Evolutionary conservation across 1,140 invertebrate species (phyloP).

Genomic region (Nixonia krombeini): DNA sequence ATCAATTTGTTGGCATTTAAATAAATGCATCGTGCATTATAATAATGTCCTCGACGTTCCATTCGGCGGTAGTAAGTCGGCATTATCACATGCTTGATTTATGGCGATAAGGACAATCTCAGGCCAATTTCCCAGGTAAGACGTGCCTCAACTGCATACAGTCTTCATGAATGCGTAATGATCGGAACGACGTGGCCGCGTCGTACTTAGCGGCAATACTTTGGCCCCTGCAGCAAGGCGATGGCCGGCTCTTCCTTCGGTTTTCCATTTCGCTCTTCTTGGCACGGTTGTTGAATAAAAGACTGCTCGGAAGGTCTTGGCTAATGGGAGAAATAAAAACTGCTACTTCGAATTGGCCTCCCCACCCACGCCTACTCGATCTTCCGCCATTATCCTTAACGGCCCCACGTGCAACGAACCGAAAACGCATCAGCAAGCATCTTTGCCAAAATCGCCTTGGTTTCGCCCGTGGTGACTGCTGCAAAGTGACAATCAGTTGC

Average conservation of each 20-base stretch:
- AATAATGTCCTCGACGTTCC: neutral
- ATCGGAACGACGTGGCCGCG: slow-evolving; percentile 32
- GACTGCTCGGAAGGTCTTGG: slow-evolving; percentile 30
- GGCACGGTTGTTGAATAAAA: slow-evolving; percentile 13
- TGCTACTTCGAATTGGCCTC: slow-evolving; percentile 10
- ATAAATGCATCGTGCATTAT: neutral
- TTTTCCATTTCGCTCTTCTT: slow-evolving; percentile 5
- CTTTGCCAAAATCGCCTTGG: neutral
- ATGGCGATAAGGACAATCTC: slow-evolving; percentile 59
- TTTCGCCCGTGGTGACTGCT: no score
- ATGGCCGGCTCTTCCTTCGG: neutral
- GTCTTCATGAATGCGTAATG: slow-evolving; percentile 63
- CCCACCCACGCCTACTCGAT: slow-evolving; percentile 17
- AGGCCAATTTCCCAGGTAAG: slow-evolving; percentile 55
- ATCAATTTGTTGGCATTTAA: neutral
- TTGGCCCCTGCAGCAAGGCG: slow-evolving; percentile 1
- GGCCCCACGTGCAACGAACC: slow-evolving; percentile 26
- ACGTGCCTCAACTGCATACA: slow-evolving; percentile 58
- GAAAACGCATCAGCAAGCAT: slow-evolving; percentile 13
- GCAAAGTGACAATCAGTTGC: no score
- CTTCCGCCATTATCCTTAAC: slow-evolving; percentile 29
- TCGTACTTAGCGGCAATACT: slow-evolving; percentile 20
- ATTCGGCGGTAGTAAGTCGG: slow-evolving; percentile 20
- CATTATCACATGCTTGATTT: slow-evolving; percentile 56
- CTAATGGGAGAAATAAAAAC: slow-evolving; percentile 46